phyloP scores from a whole-genome alignment of 2,888 invertebrate species.

The Macrosiphum euphorbiae region DNA sequence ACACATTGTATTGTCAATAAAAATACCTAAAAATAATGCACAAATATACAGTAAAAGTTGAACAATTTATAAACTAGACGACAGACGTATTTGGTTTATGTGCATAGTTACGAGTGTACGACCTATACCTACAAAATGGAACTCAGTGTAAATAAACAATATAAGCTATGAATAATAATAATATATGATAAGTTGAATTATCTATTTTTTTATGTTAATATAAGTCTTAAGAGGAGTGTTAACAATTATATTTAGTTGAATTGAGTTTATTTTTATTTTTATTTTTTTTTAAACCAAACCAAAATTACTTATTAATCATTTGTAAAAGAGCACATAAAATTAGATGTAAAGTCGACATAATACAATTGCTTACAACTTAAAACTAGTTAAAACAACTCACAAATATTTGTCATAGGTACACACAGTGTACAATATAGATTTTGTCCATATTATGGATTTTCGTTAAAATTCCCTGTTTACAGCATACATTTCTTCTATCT shows the following conservation, averaged over 20 bases:
- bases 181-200: not conserved
- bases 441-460: not conserved
- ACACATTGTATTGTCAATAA: not conserved
- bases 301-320: not conserved
- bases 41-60: not conserved
- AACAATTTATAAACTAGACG: not conserved
- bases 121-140: not conserved
- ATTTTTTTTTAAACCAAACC: not conserved
- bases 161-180: not conserved
- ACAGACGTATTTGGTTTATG: not conserved
- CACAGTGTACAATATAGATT: not conserved
- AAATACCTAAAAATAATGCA: not conserved
- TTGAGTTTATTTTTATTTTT: not conserved
- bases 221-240: not conserved
- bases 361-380: not conserved
- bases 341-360: not conserved
- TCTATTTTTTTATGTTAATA: not conserved
- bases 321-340: not conserved
- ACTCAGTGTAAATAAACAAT: not conserved
- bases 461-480: not conserved
- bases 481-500: not conserved
- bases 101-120: no score
- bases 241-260: not conserved
- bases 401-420: not conserved
- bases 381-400: not conserved